phyloP scores from a whole-genome alignment of 1,140 invertebrate species.

The Cyrtorhinus lividipennis region DNA sequence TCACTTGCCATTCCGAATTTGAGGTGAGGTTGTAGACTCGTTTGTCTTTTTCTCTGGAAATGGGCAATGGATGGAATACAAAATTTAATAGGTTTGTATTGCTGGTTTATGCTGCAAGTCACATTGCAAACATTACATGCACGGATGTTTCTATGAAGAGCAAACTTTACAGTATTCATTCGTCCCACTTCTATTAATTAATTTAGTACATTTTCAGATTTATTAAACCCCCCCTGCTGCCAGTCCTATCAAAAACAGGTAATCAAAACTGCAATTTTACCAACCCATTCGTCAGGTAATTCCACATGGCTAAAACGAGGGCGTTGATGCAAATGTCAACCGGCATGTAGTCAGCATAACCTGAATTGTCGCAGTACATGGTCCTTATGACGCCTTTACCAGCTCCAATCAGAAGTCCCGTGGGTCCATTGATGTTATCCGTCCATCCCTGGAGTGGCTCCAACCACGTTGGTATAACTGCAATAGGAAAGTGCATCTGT shows the following conservation, averaged over 20 bases:
- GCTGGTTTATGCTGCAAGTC: too few relatives aligned
- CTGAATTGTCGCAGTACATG: conserved; percentile 62
- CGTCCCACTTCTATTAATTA: too few relatives aligned
- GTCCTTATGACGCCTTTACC: conserved; percentile 74
- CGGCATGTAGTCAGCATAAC: conserved; percentile 72
- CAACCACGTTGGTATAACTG: conserved; percentile 63
- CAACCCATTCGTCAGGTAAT: conserved; percentile 32
- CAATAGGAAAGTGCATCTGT: too few relatives aligned
- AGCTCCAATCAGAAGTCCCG: conserved; percentile 55
- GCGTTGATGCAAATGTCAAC: conserved; percentile 64
- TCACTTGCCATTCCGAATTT: conserved; percentile 47
- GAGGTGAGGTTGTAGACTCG: conserved; percentile 28
- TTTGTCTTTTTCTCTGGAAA: conserved; percentile 23
- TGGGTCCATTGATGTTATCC: conserved; percentile 83
- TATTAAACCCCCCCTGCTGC: too few relatives aligned
- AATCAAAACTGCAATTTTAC: too few relatives aligned
- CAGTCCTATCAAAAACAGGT: too few relatives aligned
- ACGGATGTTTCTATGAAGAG: too few relatives aligned
- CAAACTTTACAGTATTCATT: too few relatives aligned
- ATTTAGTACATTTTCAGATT: too few relatives aligned
- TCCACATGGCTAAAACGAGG: conserved; percentile 46
- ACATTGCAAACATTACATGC: too few relatives aligned
- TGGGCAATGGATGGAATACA: background rate
- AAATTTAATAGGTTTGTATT: background rate
- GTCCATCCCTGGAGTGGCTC: conserved; percentile 80